Base-by-base conservation (phyloP, 2,113 vertebrate genomes). In the Carlito syrichta region DNA sequence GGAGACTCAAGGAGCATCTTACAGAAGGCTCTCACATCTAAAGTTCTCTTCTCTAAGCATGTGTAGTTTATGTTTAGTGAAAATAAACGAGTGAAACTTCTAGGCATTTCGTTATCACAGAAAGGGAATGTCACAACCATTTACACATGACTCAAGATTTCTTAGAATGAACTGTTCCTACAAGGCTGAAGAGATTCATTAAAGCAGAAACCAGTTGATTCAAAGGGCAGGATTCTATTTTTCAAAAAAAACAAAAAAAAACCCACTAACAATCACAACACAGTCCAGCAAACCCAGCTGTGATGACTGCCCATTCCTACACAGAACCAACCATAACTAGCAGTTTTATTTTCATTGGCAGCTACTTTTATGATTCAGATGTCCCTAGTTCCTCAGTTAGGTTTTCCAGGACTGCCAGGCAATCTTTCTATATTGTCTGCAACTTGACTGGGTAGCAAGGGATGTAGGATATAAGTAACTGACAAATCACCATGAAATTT, bases 291-390 rank as follows among this genome's bases (percentile, higher is more conserved):
- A 66, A 45, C 85, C 90, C 96, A 90, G 92, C 95, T 96, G 95
- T 77, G 92, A 89, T 43, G 68, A 96, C 77, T 86, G 92, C 66
- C 96, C 81, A 58, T 90, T 97, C 86, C 81, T 17, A 14, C 76
- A 23, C 27, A 90, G 48, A 96, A 91, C 30, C 84, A 73, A 62
- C 38, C 77, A 58, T 56, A 91, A 89, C 66, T 30, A 58, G 94
- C 77, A 48, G 94, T 66, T 96, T 92, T 93, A 91, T 92, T 89
- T 96, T 50, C 81, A 73, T 35, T 97, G 95, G 97, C 96, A 97
- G 85, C 54, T 48, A 35, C 77, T 63, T 97, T 97, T 95, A 97
- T 62, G 90, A 94, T 19, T 92, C 95, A 94, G 85, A 92, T 91
- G 66, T 87, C 63, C 79, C 74, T 66, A 77, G 40, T 45, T 90